A percentile compares a stretch with the other conserved stretches of the same genome.
Evolutionary conservation across 2,113 vertebrate genomes (phyloP).

Genomic region (Rissa tridactyla): DNA sequence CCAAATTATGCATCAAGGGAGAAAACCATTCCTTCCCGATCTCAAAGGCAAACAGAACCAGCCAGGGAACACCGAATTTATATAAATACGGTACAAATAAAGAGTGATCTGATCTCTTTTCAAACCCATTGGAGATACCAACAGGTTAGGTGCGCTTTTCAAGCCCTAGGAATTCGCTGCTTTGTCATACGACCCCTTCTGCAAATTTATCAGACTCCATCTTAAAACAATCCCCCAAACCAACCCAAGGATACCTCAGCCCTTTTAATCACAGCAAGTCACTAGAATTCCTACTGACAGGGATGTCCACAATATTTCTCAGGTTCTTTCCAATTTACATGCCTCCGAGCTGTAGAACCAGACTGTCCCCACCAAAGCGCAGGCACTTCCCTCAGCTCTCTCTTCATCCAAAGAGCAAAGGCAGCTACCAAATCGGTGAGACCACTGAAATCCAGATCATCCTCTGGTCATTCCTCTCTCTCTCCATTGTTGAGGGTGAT

Average conservation of each 20-base stretch:
- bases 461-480: neutral
- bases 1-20: neutral
- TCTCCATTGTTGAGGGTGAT: neutral
- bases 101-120: neutral
- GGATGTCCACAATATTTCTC: neutral
- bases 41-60: neutral
- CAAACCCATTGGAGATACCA: neutral
- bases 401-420: neutral
- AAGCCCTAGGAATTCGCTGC: neutral
- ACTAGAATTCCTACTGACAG: neutral
- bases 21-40: neutral
- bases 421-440: neutral
- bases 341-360: neutral
- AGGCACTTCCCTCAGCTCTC: neutral
- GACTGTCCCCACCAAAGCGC: neutral
- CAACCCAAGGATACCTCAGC: neutral
- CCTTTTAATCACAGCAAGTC: neutral
- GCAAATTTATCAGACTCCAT: neutral
- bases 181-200: neutral
- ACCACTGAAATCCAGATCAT: neutral
- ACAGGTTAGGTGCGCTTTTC: neutral
- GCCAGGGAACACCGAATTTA: neutral
- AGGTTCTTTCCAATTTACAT: neutral
- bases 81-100: neutral
- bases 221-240: neutral